phyloP scores from a whole-genome alignment of 2,888 invertebrate species.

The Lepidonotus clava region DNA sequence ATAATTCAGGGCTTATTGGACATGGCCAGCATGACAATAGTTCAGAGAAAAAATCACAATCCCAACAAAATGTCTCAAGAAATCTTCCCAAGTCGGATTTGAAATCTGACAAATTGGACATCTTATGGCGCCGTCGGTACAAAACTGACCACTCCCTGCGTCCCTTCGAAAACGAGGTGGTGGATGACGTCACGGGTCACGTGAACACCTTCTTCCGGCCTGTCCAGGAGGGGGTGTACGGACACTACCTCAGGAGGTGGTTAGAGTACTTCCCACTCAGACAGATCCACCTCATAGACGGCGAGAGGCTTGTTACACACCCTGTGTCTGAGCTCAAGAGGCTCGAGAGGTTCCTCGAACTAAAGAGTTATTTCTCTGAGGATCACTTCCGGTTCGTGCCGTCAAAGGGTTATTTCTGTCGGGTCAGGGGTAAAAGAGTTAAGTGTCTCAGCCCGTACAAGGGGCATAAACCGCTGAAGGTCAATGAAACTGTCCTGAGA shows the following conservation, averaged over 20 bases:
- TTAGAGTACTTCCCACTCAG: constrained; percentile 93
- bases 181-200: constrained; percentile 74
- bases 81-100: too few species aligned
- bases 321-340: constrained; percentile 72
- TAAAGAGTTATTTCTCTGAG: constrained; percentile 69
- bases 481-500: too few species aligned
- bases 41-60: neutral
- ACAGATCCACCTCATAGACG: constrained; percentile 95
- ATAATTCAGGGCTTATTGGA: too few species aligned
- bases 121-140: neutral
- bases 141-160: neutral
- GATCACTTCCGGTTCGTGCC: constrained; percentile 87
- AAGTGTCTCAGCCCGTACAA: neutral
- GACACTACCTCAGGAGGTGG: constrained; percentile 92
- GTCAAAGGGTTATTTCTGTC: neutral
- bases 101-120: too few species aligned
- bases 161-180: constrained; percentile 79
- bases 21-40: neutral
- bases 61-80: too few species aligned
- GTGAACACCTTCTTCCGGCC: constrained; percentile 81
- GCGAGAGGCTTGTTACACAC: constrained; percentile 72
- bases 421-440: neutral
- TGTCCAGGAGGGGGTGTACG: constrained; percentile 78
- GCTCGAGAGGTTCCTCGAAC: constrained; percentile 74
- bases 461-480: neutral